Conservation (phyloP, 2,113 vertebrate species). For the Osmerus mordax region DNA sequence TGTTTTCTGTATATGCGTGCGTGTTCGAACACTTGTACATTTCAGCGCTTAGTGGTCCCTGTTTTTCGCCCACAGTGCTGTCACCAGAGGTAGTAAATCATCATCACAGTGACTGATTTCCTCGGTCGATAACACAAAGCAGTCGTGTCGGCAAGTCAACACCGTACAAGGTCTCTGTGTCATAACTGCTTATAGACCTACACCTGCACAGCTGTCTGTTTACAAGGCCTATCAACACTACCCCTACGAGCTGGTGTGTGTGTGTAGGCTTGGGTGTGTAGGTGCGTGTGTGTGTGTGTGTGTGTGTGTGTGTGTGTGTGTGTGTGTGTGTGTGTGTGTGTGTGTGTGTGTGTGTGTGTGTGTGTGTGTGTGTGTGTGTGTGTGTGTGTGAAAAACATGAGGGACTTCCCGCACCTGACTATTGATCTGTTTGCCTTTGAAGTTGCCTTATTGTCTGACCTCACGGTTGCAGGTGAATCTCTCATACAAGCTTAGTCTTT, state of each 20-base stretch:
- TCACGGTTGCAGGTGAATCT: too few species aligned
- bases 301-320: conserved; percentile 5
- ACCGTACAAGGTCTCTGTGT: conserved; percentile 43
- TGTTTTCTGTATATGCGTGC: neutral
- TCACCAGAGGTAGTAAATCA: conserved; percentile 49
- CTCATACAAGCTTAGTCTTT: too few species aligned
- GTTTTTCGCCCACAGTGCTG: conserved; percentile 24
- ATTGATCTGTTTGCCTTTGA: neutral
- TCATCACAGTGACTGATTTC: conserved; percentile 34
- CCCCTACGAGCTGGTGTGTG: conserved; percentile 1
- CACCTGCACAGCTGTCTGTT: conserved; percentile 55
- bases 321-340: conserved; percentile 5
- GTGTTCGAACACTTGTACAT: too few species aligned
- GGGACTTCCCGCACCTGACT: neutral
- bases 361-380: neutral
- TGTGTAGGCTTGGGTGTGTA: neutral
- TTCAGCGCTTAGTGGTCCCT: too few species aligned
- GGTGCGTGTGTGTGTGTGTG: neutral
- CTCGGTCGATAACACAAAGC: conserved; percentile 51
- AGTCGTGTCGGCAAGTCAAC: conserved; percentile 50
- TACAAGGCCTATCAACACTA: conserved; percentile 46
- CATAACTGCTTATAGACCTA: conserved; percentile 51
- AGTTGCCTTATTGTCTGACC: too few species aligned
- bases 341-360: neutral
- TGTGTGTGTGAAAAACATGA: neutral